phyloP scores from a whole-genome alignment of 2,888 invertebrate genomes.

The Teleiodes luculella region DNA sequence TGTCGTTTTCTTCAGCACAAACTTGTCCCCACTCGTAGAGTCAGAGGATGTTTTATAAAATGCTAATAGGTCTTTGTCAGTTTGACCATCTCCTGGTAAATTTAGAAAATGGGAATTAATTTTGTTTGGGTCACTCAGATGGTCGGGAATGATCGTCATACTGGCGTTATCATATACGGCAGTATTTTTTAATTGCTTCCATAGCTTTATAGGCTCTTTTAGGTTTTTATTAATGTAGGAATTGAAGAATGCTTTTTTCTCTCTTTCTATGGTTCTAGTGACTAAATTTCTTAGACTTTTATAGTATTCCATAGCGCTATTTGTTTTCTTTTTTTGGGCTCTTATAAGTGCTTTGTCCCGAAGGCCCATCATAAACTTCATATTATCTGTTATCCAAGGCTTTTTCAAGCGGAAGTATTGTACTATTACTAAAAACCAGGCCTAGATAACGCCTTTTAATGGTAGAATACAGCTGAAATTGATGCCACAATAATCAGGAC shows the following conservation, averaged over 20 bases:
- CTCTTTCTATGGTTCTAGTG: background rate
- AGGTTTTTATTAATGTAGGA: background rate
- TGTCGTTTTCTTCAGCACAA: background rate
- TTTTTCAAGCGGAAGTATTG: too few relatives aligned
- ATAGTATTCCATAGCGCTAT: background rate
- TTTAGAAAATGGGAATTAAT: background rate
- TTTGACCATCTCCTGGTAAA: too few relatives aligned
- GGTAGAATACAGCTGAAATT: too few relatives aligned
- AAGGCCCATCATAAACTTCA: background rate
- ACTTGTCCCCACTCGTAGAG: background rate
- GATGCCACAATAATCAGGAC: too few relatives aligned
- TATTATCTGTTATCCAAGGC: background rate
- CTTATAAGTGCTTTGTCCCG: background rate
- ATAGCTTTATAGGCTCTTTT: background rate
- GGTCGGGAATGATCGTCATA: background rate
- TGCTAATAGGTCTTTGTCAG: background rate
- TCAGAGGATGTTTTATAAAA: background rate
- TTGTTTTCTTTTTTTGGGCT: background rate
- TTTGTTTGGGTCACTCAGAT: background rate
- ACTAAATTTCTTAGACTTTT: background rate
- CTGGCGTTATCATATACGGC: too few relatives aligned
- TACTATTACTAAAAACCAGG: too few relatives aligned
- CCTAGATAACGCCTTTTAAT: too few relatives aligned
- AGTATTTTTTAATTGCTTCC: background rate
- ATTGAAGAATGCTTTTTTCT: background rate